Percentiles rank a stretch among this genome's conserved stretches.
phyloP scores from a whole-genome alignment of 1,140 invertebrate species.

The Mactra quadrangularis region DNA sequence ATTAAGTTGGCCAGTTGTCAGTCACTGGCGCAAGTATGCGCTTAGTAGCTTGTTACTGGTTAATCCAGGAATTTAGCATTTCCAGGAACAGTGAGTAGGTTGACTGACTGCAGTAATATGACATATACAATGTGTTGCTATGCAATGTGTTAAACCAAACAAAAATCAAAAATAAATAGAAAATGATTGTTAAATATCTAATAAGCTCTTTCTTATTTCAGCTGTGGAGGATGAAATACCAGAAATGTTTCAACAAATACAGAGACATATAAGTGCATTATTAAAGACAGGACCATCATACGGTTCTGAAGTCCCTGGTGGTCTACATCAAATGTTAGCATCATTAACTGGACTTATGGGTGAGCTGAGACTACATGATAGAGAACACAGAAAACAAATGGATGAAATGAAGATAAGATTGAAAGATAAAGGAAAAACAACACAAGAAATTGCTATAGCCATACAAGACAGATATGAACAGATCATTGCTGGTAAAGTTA shows the following conservation, averaged over 20 bases:
- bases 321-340: conserved; percentile 23
- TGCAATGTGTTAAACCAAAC: too few species aligned
- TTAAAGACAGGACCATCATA: conserved; percentile 58
- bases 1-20: too few species aligned
- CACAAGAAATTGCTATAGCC: conserved; percentile 65
- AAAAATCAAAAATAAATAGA: too few species aligned
- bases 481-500: conserved; percentile 65
- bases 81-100: too few species aligned
- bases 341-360: conserved; percentile 72
- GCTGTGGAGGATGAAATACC: conserved; percentile 72
- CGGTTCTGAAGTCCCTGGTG: conserved; percentile 50
- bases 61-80: too few species aligned
- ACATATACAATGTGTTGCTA: too few species aligned
- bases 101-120: too few species aligned
- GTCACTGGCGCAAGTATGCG: too few species aligned
- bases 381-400: conserved; percentile 49
- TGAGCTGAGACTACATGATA: conserved; percentile 60
- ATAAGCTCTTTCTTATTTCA: conserved; percentile 47
- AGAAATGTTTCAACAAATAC: conserved; percentile 70
- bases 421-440: conserved; percentile 66
- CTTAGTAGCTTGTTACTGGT: too few species aligned
- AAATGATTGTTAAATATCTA: too few species aligned
- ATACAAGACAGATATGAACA: conserved; percentile 67
- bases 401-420: conserved; percentile 58
- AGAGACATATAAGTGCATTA: conserved; percentile 66